Base-by-base conservation (phyloP, 2,888 invertebrate genomes). In the Brachylomia viminalis region DNA sequence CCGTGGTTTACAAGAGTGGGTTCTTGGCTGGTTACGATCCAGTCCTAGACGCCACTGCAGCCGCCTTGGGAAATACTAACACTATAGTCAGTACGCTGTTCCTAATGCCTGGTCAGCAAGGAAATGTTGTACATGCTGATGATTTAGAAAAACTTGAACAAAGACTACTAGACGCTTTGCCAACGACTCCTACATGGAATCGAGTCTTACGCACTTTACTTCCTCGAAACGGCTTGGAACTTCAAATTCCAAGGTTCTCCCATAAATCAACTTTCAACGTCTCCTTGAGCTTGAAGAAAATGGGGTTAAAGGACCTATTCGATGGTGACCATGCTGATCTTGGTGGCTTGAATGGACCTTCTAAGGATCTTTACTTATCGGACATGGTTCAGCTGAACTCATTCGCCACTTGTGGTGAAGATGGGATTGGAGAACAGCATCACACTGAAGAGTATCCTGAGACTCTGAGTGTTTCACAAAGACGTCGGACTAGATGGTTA, bases 11-110 rank as follows among this genome's bases (percentile, higher is more conserved):
- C 95, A 97, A 97, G 85, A 96, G 96, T 11, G 98, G 98, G 15
- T 98, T 99, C 86, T 95, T 98, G 42, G 98, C 98, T 2, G 98
- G 98, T 17, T 99, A 98, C 91, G 98, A 99, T 87, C 98, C 98
- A 0, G 97, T 97, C 54, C 93, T 99, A 54, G 99, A 99, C 90
- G 98, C 98, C 0, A 99, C 99, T 0, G 98, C 98, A 1, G 98
- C 98, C 8, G 98, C 98, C 15, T 95, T 99, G 70, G 98, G 98
- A 17, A 97, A 97, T 49, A 97, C 97, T 47, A 97, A 97, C 81
- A 97, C 98, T 70, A 96, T 98, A 0, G 97, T 98, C 0, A 98
- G 98, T 89, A 98, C 98, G 0, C 97, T 99, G 61, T 98, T 98
- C 86, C 97, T 98, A 0, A 98, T 99, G 96, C 98, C 99, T 0